Base-by-base conservation (phyloP, 1,140 invertebrate species). In the Drosophila biarmipes region DNA sequence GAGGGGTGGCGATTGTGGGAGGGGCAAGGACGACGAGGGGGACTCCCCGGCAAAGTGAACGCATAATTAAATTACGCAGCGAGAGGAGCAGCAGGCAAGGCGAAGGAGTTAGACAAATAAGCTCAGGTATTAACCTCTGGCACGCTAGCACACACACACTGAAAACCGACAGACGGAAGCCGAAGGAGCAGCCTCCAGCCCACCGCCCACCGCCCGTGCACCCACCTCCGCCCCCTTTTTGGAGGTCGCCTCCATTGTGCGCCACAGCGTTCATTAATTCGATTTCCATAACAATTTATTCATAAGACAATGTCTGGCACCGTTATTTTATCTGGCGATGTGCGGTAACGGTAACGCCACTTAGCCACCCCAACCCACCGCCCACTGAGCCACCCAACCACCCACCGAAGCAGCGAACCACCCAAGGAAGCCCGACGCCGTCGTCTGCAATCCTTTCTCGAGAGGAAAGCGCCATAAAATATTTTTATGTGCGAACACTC, bases 281-380 rank as follows among this genome's bases (percentile, higher is more conserved):
- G 90, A 91, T 91, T 91, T 91, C 90, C 90, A 91, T 91, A 91
- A 91, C 90, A 91, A 91, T 91, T 91, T 91, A 91, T 91, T 91
- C 90, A 91, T 91, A 91, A 91, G 90, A 91, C 90, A 91, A 91
- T 91, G 90, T 91, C 90, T 91, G 90, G 90, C 90, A 91, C 90
- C 90, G 90, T 91, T 91, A 91, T 91, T 91, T 91, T 91, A 91
- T 91, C 90, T 91, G 85, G 85, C 90, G 82, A 90, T 90, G 87
- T 90, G 89, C 78, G 89, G 89, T 91, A 91, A 89, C 78, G 89
- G 89, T 91, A 91, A 89, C 78, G 84, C 89, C 84, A 82, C 87
- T 90, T 89, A 89, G 84, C 78, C 78, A 71, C 76, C 56, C 46
- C 35, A 53, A 5, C 55, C 57, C n/a, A 15, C 24, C 24, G n/a